These are phyloP conservation scores for Rhogogaster chlorosoma DNA, from an alignment of 2,888 invertebrate species.

Conservation along the genomic window DNA sequence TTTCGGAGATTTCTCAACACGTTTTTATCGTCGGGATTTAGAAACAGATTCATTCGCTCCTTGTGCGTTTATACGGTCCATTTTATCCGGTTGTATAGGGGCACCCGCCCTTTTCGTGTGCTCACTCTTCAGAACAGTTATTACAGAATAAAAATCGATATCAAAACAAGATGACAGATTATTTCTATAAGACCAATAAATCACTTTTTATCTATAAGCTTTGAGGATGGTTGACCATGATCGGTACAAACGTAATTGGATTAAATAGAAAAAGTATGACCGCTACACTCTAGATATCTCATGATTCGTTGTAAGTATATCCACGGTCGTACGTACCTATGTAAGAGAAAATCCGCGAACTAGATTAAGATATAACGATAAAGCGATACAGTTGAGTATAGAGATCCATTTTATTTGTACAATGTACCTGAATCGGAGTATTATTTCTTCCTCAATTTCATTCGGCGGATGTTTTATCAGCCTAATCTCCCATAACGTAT, in stretches of 20 bases:
- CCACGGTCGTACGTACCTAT: background rate
- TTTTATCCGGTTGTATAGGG: background rate
- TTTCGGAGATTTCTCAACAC: background rate
- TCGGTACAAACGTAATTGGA: conserved; percentile 1
- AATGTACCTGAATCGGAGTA: background rate
- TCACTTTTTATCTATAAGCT: background rate
- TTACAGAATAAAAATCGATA: background rate
- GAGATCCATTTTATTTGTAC: background rate
- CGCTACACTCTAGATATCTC: background rate
- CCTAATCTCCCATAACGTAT: background rate
- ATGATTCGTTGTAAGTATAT: background rate
- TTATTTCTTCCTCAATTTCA: background rate
- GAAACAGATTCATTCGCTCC: background rate
- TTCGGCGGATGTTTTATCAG: background rate
- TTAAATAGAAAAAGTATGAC: conserved; percentile 10
- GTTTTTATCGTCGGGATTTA: background rate
- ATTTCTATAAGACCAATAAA: background rate
- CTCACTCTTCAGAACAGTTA: background rate
- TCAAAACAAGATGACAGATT: background rate
- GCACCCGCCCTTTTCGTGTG: background rate
- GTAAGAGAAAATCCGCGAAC: background rate
- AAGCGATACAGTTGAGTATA: background rate
- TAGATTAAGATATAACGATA: background rate
- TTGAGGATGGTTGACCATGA: background rate
- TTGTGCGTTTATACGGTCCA: background rate